Base-by-base conservation (phyloP, 1,140 invertebrate species). In the Habropoda laboriosa region DNA sequence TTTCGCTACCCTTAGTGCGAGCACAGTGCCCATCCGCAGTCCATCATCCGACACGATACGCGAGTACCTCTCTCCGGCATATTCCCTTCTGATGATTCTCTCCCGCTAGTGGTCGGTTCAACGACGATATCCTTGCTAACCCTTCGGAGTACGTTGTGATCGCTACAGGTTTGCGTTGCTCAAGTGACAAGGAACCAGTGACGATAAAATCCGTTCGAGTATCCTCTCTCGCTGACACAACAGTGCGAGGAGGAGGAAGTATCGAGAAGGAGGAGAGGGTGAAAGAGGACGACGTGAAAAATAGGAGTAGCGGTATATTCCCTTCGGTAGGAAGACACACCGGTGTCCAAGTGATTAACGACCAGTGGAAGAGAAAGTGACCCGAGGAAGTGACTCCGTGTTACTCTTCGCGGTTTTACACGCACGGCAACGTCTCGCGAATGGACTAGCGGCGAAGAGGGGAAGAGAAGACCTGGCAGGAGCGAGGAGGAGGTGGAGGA, bases 1-100 rank as follows among this genome's bases (percentile, higher is more conserved):
- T 89, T 86, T 86, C 79, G n/a, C 87, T 87, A 90, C 88, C 87
- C 87, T 88, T 89, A 81, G 89, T 83, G 81, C 79, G 66, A 82
- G 79, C 42, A 86, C 83, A 86, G 82, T 83, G 80, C 79, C 85
- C 82, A 85, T 86, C 89, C 82, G 67, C 80, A 85, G 85, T 83
- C 73, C 80, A 81, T 89, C 85, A 84, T 80, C 79, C 81, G 79
- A 60, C 79, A 75, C 75, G 83, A 85, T 81, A 80, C 86, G 72
- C 72, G 53, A n/a, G n/a, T n/a, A n/a, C n/a, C n/a, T n/a, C n/a
- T n/a, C n/a, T n/a, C n/a, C n/a, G n/a, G n/a, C n/a, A n/a, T n/a
- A n/a, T n/a, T n/a, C n/a, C n/a, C n/a, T n/a, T n/a, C n/a, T n/a
- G n/a, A n/a, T n/a, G n/a, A n/a, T n/a, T n/a, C n/a, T n/a, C n/a